Base-by-base conservation (phyloP, 2,113 vertebrate species). In the Pachypanchax playfairii region DNA sequence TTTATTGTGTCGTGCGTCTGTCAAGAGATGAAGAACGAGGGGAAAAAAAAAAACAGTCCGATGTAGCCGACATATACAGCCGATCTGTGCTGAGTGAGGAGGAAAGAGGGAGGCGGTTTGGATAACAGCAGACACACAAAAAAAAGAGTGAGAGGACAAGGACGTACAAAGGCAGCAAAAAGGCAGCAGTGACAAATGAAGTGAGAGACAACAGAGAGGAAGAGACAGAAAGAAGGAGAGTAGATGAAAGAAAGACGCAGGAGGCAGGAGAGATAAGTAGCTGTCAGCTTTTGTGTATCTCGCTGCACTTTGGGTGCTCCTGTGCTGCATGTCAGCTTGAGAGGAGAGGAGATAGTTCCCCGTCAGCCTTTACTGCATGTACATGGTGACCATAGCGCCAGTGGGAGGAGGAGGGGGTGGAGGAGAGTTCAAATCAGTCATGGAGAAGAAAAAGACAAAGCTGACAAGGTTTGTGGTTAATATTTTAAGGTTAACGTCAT, bases 251-350 rank as follows among this genome's bases (percentile, higher is more conserved):
- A 28, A 36, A 48, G 44, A 61, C 35, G 26, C 7, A 29, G 22
- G 11, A 26, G 24, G 52, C 65, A 41, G 61, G 24, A 49, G 50
- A 70, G 64, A 73, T 70, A 70, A 75, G 75, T 22, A 62, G 52
- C 65, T 58, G 58, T 72, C 74, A 31, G 79, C 58, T 65, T 53
- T 21, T 14, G 35, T 57, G 73, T 35, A 8, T 44, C 59, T 61
- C 48, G 38, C 70, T 77, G 56, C 70, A 64, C 58, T 74, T 79
- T 73, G 52, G 70, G 74, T 74, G 43, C 62, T 39, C 22, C 29
- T 24, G 48, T 22, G 1, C 64, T 48, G 35, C 11, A 11, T 57
- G 60, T 63, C 64, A 25, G 64, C 49, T 33, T 6, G 51, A 71
- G 51, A 52, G 38, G 25, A 58, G 21, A 50, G 28, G 39, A 64